Evolutionary conservation across 1,140 invertebrate species (phyloP), one percentile per base, ranked within the genome.

Genomic region (Agrilus planipennis): DNA sequence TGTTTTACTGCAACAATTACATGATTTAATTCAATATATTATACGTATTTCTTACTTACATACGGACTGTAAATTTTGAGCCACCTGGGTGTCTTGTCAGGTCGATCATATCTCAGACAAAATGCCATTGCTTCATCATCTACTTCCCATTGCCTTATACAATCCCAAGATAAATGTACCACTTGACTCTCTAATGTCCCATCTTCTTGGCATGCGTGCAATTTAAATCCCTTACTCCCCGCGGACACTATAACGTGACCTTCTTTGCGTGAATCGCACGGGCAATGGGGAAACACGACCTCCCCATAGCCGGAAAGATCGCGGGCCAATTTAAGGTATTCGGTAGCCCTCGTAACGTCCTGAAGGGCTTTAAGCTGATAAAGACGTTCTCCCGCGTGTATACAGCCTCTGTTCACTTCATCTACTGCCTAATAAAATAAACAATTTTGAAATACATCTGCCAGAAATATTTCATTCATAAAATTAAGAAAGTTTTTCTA

Each of bases 331-430:
- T 84, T 80, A 31, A 96, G 69, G 65, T 93, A 95, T 73, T 95
- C 90, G 42, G 75, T 64, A 52, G 87, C 89, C 55, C 90, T 78
- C 16, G 81, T 79, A 29, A 81, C 75, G 58, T 96, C 90, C 62
- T 95, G 90, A 22, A 96, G 68, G 14, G 90, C 89, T 68, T 96
- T 96, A 36, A 97, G 66, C 61, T 96, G 90, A 67, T 95, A 95
- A 1, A 96, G 71, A 36, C 88, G 75, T 44, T 92, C 89, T 11
- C 84, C 87, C 23, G 91, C 81, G 36, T 77, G 77, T 45, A 95
- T 85, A 60, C 89, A 82, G 31, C 91, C 89, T 47, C 89, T 76
- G 64, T 95, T 94, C 17, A 96, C 89, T 60, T 93, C 90, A 60
- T 96, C 92, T 6, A 95, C 81, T 1, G 91, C 87, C 72, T 89